Base-by-base conservation (phyloP, 2,888 invertebrate species). In the Drosophila eohydei region DNA sequence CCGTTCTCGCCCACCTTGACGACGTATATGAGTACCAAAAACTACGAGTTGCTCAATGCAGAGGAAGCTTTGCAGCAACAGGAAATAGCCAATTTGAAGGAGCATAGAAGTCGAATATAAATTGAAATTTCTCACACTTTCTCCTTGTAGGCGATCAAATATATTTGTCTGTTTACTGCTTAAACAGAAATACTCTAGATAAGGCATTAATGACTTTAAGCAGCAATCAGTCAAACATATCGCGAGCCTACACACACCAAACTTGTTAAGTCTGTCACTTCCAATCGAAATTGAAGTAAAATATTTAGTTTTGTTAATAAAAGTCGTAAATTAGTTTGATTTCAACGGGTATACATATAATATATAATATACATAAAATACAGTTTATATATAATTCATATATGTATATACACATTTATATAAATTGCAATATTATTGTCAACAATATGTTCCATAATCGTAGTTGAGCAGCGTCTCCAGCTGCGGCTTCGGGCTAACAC, bases 381-480 rank as follows among this genome's bases (percentile, higher is more conserved):
- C 68, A 72, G 1, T 67, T 64, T 72, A 62, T 48, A 74, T 67
- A 55, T 40, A 41, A 16, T 40, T 60, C 69, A 64, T 48, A 63
- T 58, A 60, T 60, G 50, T 71, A 60, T 50, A 57, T 57, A 77
- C 58, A 72, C 63, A 72, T 69, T 44, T 65, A 80, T 76, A 79
- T 77, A 80, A 69, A 79, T 74, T 62, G 71, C 75, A 89, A 74
- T 90, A 89, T 89, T 89, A 89, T 89, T 89, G 89, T 89, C 89
- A 89, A 90, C 89, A 87, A 85, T 78, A 80, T 88, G 81, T 81
- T 75, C 72, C 78, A 81, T 86, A 80, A 61, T 77, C 71, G 69
- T 77, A 80, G 51, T 63, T 70, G 61, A 78, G 62, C 71, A 71
- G 78, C 75, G 51, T 50, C 21, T 52, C 51, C 66, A 67, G 61